phyloP scores from a whole-genome alignment of 2,113 vertebrate genomes.

The Danio rerio region GRCz12tu NC_133179.1:21761001-21761500 shows the following conservation, averaged over 20 bases:
- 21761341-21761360: conserved; percentile 11
- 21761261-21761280: conserved; percentile 73
- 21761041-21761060: neutral
- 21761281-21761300: conserved; percentile 61
- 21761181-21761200: conserved; percentile 67
- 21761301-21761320: conserved; percentile 70
- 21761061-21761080: neutral
- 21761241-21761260: conserved; percentile 70
- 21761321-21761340: conserved; percentile 56
- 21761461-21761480: neutral
- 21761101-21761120: neutral
- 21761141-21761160: conserved; percentile 24
- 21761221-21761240: conserved; percentile 60
- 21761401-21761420: conserved; percentile 9
- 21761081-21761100: neutral
- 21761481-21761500: conserved; percentile 15
- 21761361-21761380: conserved; percentile 29
- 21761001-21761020: neutral
- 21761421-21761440: conserved; percentile 38
- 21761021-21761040: neutral
- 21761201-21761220: conserved; percentile 64
- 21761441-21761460: conserved; percentile 22
- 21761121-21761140: no score
- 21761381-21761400: conserved; percentile 22
- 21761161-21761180: conserved; percentile 33